Conservation (phyloP, 92 coral and sea anemone species). For the Paragorgia papillata region DNA sequence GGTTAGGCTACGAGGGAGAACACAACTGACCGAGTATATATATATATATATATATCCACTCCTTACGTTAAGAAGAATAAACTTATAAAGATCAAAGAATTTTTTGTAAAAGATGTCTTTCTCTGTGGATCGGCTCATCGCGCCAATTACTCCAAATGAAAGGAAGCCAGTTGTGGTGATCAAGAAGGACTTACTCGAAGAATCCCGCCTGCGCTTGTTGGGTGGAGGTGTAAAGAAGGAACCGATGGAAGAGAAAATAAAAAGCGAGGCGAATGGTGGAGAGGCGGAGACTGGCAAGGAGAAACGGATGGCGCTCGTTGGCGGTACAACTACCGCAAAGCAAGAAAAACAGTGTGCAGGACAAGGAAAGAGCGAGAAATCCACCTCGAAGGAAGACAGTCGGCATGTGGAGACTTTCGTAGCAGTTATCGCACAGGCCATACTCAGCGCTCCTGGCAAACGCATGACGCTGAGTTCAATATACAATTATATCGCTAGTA, state of each 20-base stretch:
- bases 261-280: not conserved
- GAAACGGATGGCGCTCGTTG: not conserved
- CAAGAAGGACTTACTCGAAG: not conserved
- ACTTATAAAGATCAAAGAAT: no score
- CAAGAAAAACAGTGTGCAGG: not conserved
- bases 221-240: not conserved
- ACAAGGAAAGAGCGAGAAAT: not conserved
- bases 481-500: constrained; percentile 88
- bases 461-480: constrained; percentile 98
- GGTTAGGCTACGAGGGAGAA: not conserved
- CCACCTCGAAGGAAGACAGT: constrained; percentile 55
- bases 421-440: constrained; percentile 95
- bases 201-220: not conserved
- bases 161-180: constrained; percentile 23
- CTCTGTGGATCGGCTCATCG: constrained; percentile 35
- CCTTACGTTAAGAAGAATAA: no score
- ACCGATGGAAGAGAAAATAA: not conserved
- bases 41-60: no score
- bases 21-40: no score
- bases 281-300: constrained; percentile 7
- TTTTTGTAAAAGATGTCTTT: constrained; percentile 9
- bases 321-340: not conserved
- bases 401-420: constrained; percentile 93
- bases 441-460: constrained; percentile 92
- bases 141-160: not conserved